Evolutionary conservation across 2,797 vertebrate genomes (phyloP), one percentile per base, ranked within the genome.

Genomic region (Petrocephalus schoutedeni): DNA sequence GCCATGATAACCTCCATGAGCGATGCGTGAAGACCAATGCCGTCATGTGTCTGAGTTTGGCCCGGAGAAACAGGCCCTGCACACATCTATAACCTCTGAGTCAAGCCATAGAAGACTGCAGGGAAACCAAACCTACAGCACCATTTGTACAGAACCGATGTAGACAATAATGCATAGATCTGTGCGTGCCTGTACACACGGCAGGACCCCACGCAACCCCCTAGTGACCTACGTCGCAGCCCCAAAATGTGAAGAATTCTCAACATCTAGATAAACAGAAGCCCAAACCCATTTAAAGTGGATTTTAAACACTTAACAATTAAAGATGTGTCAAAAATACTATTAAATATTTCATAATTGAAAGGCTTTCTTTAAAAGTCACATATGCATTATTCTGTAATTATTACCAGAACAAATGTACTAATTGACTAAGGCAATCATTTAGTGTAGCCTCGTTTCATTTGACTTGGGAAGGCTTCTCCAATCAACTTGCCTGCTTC

Each of bases 81-180:
- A 85, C 59, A 80, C 80, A 16, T 59, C 49, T 45, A 80, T 49
- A 85, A 64, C 82, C 51, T 56, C 87, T 84, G 49, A 85, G 58
- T 32, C 80, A 88, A 88, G 87, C 87, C 87, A 88, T 88, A 88
- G 82, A 88, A 32, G 32, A 54, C 87, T 54, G 82, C 87, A 88
- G 87, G 87, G 87, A 88, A 84, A 8, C 80, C 23, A 32, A 88
- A 53, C n/a, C 80, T 49, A 87, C 80, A 67, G 58, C 84, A 88
- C 82, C 58, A 28, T 88, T 67, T 84, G 58, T 83, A 88, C 59
- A 85, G 87, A 84, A 64, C 23, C 56, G 51, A 85, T 85, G 83
- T 53, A 32, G n/a, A 21, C 36, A 49, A 0, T 85, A 67, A 58
- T 85, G 49, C 41, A 23, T 71, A 67, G 51, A 88, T 51, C 59